Conservation (phyloP, 2,797 vertebrate species). For the Phoeniculus purpureus region DNA sequence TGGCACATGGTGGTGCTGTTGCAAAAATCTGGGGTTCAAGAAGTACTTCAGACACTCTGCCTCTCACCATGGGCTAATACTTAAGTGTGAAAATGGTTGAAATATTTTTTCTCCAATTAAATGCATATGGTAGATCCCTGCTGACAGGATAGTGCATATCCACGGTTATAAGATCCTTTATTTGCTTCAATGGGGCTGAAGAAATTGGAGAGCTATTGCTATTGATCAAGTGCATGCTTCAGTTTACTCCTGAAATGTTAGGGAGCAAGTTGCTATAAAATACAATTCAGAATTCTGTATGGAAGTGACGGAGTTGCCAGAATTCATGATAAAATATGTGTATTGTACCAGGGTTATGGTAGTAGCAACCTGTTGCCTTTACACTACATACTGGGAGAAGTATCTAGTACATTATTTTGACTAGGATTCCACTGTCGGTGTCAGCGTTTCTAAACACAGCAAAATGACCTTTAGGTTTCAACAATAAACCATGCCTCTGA, state of each 20-base stretch:
- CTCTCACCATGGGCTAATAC: neutral
- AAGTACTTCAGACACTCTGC: neutral
- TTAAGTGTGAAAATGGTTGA: neutral
- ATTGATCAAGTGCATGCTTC: neutral
- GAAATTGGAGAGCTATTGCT: neutral
- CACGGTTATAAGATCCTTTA: neutral
- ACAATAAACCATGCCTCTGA: conserved; percentile 1
- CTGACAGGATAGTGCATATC: neutral
- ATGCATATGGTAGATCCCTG: neutral
- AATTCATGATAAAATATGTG: neutral
- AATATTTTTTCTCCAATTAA: neutral
- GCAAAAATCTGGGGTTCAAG: neutral
- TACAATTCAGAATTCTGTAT: neutral
- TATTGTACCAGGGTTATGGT: neutral
- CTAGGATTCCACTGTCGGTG: neutral
- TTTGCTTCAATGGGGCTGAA: neutral
- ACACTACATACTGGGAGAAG: neutral
- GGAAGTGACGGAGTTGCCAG: neutral
- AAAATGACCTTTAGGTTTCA: conserved; percentile 16
- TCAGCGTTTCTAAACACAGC: conserved; percentile 41
- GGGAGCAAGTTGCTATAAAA: neutral
- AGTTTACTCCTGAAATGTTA: neutral
- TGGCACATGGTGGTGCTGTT: neutral
- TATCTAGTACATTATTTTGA: conserved; percentile 29
- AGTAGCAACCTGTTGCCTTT: neutral